phyloP scores from a whole-genome alignment of 2,888 invertebrate species.

The Plemyria rubiginata region DNA sequence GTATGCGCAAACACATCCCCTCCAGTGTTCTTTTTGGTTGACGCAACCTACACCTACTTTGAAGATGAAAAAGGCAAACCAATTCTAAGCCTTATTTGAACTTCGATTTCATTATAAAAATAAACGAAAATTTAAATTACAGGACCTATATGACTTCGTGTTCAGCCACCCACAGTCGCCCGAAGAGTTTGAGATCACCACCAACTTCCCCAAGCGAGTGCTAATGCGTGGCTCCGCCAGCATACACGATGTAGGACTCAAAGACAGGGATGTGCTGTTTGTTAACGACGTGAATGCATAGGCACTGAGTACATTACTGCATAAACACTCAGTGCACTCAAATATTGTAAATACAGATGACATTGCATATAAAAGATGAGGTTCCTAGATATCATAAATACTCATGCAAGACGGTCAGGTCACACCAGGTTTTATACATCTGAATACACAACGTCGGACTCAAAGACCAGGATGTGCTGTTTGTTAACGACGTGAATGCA shows the following conservation, averaged over 20 bases:
- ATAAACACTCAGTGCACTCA: no score
- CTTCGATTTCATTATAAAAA: neutral
- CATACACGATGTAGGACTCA: constrained; percentile 91
- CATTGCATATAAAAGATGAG: constrained; percentile 23
- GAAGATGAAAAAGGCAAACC: no score
- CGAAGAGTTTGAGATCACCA: constrained; percentile 96
- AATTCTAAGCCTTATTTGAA: no score
- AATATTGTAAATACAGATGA: constrained; percentile 28
- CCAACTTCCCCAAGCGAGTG: constrained; percentile 96
- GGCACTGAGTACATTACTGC: constrained; percentile 18
- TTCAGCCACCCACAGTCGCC: constrained; percentile 98
- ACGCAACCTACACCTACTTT: no score
- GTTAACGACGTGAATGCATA: constrained; percentile 96
- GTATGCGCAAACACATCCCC: no score
- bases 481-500: constrained; percentile 97
- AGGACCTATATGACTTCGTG: constrained; percentile 97
- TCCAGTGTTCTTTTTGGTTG: no score
- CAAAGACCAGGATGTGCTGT: constrained; percentile 95
- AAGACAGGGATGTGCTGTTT: constrained; percentile 95
- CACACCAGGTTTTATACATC: neutral
- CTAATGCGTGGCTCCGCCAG: constrained; percentile 87
- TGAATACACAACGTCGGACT: constrained; percentile 92
- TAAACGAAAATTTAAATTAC: constrained; percentile 49
- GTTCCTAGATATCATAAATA: constrained; percentile 21
- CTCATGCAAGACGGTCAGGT: neutral